Evolutionary conservation across 2,888 invertebrate species (phyloP).

Genomic region (Seira musarum): DNA sequence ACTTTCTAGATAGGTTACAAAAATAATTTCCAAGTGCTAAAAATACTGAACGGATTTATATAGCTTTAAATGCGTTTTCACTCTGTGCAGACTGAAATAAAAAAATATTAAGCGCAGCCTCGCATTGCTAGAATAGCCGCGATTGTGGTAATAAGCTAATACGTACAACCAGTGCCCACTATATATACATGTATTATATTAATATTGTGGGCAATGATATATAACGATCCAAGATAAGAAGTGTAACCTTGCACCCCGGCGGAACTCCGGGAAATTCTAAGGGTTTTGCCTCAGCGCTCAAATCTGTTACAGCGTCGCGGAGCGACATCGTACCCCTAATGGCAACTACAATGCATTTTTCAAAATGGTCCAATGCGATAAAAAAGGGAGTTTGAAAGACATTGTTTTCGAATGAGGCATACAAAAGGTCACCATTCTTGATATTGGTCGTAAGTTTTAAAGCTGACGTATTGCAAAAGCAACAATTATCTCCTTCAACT

Average conservation of each 20-base stretch:
- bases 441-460: slow-evolving; percentile 85
- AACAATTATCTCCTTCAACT: slow-evolving; percentile 91
- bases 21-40: too few species aligned
- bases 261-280: slow-evolving; percentile 82
- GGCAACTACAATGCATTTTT: slow-evolving; percentile 85
- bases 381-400: slow-evolving; percentile 85
- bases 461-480: slow-evolving; percentile 89
- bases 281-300: slow-evolving; percentile 82
- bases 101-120: too few species aligned
- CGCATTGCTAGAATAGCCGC: too few species aligned
- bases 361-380: slow-evolving; percentile 87
- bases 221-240: too few species aligned
- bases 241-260: slow-evolving; percentile 78
- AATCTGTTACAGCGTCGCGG: slow-evolving; percentile 89
- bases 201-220: too few species aligned
- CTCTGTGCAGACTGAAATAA: too few species aligned
- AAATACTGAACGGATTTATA: too few species aligned
- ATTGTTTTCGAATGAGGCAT: slow-evolving; percentile 89
- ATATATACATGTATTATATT: too few species aligned
- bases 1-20: too few species aligned
- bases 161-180: too few species aligned
- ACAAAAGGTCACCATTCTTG: slow-evolving; percentile 85
- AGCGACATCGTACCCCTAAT: slow-evolving; percentile 90
- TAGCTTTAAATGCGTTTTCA: too few species aligned
- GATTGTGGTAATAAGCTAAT: too few species aligned